Base-by-base conservation (phyloP, 2,797 vertebrate species). In the Sebastes alutus region DNA sequence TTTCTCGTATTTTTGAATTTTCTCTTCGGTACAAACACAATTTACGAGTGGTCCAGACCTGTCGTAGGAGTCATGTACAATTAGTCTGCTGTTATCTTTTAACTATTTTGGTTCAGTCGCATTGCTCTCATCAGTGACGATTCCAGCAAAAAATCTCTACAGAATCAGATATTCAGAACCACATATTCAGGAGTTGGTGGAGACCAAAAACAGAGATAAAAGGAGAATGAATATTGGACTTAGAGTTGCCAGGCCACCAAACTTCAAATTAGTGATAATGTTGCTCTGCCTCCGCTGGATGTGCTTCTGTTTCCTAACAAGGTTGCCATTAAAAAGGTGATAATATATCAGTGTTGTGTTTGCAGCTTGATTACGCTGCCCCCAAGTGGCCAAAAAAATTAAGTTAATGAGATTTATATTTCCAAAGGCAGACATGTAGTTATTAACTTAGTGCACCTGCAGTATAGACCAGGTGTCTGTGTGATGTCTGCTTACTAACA, bases 401-500 rank as follows among this genome's bases (percentile, higher is more conserved):
- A 13, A 23, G 1, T 49, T 6, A 38, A 20, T 54, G 16, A 54
- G 46, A 63, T 38, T 49, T n/a, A 49, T 11, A 59, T 62, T 59
- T 70, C 6, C 12, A 62, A 62, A 16, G 9, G 33, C 32, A 67
- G 23, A 54, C 6, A 23, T 72, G n/a, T 22, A 33, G 27, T 20
- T 12, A 54, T 25, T 10, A 42, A 49, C 9, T 23, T 12, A 20
- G 7, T 22, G 14, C n/a, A 71, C 23, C 78, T 55, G 59, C n/a
- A 64, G 18, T 63, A 8, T 23, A 22, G 8, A 62, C 2, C 10
- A n/a, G 5, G n/a, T 75, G 54, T 72, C 27, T 61, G 66, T 78
- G 65, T 75, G 62, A 81, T 68, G 30, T 87, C 54, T 83, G 54
- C 69, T 65, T 84, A 94, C 93, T 96, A 96, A 96, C 92, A 86